These are phyloP conservation scores for Caenorhabditis auriculariae DNA, from an alignment of 2,888 invertebrate genomes.

Conservation along the genomic window DNA sequence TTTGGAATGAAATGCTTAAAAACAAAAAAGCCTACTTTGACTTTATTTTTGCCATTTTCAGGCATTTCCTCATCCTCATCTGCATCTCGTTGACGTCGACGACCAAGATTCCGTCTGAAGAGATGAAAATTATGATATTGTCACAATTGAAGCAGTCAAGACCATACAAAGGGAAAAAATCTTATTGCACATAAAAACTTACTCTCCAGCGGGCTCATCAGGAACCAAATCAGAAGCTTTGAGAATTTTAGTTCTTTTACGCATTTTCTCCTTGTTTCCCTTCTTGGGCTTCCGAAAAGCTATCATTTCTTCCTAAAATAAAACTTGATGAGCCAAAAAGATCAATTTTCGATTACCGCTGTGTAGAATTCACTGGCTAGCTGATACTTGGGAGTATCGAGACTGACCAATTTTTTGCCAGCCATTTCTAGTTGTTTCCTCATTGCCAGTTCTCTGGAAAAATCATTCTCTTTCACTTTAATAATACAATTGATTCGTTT, in stretches of 20 bases:
- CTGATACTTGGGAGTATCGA: conserved; percentile 67
- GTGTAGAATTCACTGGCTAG: conserved; percentile 87
- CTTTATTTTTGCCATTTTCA: conserved; percentile 1
- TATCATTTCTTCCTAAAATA: conserved; percentile 74
- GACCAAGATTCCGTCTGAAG: conserved; percentile 6
- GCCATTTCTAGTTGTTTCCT: conserved; percentile 42
- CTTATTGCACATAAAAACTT: conserved; percentile 7
- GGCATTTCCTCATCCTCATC: conserved; percentile 17
- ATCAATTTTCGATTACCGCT: conserved; percentile 28
- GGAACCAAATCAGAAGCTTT: conserved; percentile 59
- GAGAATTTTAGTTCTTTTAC: conserved; percentile 49
- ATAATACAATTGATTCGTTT: background rate
- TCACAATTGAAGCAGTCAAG: conserved; percentile 3
- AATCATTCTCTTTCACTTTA: background rate
- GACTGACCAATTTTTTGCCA: conserved; percentile 71
- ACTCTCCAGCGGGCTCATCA: conserved; percentile 39
- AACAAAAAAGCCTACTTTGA: background rate
- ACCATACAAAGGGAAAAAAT: background rate
- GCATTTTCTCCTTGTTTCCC: conserved; percentile 50
- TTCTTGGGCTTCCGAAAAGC: conserved; percentile 62
- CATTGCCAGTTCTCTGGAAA: conserved; percentile 25
- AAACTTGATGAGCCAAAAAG: background rate
- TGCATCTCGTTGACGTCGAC: conserved; percentile 11
- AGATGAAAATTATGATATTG: background rate
- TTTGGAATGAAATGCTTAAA: background rate